Evolutionary conservation across 2,888 invertebrate genomes (phyloP), one percentile per base, ranked within the genome.

Genomic region (Auanema freiburgensis): DNA sequence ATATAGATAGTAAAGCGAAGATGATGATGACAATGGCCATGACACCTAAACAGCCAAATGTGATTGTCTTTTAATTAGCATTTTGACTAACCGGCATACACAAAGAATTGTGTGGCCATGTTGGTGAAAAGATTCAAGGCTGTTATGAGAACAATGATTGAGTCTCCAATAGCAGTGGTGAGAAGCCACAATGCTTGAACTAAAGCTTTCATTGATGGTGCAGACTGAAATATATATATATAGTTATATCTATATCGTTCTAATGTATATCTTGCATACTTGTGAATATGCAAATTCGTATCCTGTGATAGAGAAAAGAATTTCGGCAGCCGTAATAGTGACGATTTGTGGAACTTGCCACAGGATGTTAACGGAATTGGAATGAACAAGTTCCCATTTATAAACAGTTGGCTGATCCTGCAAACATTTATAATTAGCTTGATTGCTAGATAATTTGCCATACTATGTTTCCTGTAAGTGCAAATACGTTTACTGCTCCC

Each of bases 181-280:
- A 97, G 86, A 11, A 95, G 87, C 92, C 94, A 97, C 5, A 90
- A 89, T 0, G 96, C 92, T 84, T 91, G 91, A 57, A 98, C 85
- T 0, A 98, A 90, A 0, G 96, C 92, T 85, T 96, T 97, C 96
- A 98, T 95, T 67, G 90, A 90, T 12, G 87, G 84, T 0, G 97
- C 96, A 0, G 96, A 93, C 88, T 85, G 63, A 53, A 72, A 56
- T 40, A 44, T n/a, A n/a, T n/a, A n/a, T n/a, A n/a, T n/a, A n/a
- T n/a, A n/a, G n/a, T n/a, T n/a, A n/a, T n/a, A 25, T 52, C 11
- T 18, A 53, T 14, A 14, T 43, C 10, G 10, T 16, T 33, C 21
- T 56, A 14, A 11, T 43, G 43, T 46, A 2, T 21, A 8, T 12
- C 40, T 12, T 46, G 0, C 14, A 43, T 59, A 78, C 78, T 69